A percentile compares a stretch with the other conserved stretches of the same genome.
Evolutionary conservation across 2,888 invertebrate genomes (phyloP).

Genomic region (Limnephilus marmoratus): DNA sequence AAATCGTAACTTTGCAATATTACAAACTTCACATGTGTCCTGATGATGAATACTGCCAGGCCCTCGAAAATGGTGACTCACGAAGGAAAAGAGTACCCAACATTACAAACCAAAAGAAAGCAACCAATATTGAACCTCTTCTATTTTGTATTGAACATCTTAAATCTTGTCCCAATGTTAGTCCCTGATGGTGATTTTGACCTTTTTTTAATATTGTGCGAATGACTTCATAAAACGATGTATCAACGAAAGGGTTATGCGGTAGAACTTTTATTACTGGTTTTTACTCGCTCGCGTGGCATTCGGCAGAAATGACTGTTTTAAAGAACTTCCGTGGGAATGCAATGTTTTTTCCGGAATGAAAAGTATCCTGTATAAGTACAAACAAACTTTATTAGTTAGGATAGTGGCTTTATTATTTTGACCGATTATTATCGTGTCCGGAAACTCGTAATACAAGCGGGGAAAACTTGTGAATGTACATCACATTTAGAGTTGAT

Average conservation of each 20-base stretch:
- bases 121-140: not conserved
- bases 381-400: no score
- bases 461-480: no score
- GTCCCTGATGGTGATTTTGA: not conserved
- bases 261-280: not conserved
- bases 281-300: no score
- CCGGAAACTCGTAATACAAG: no score
- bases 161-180: not conserved
- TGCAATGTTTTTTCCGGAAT: no score
- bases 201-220: not conserved
- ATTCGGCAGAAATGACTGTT: no score
- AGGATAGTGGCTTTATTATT: no score
- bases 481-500: no score
- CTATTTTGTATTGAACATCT: not conserved
- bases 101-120: not conserved
- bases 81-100: not conserved
- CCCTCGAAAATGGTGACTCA: not conserved
- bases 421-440: no score
- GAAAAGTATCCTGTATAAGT: no score
- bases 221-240: not conserved
- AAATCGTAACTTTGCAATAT: not conserved
- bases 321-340: no score
- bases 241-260: not conserved
- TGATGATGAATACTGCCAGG: not conserved
- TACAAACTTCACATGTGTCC: not conserved